Percentiles rank a stretch among this genome's conserved stretches.
Evolutionary conservation across 2,888 invertebrate species (phyloP).

Genomic region (Tetanocera ferruginea): DNA sequence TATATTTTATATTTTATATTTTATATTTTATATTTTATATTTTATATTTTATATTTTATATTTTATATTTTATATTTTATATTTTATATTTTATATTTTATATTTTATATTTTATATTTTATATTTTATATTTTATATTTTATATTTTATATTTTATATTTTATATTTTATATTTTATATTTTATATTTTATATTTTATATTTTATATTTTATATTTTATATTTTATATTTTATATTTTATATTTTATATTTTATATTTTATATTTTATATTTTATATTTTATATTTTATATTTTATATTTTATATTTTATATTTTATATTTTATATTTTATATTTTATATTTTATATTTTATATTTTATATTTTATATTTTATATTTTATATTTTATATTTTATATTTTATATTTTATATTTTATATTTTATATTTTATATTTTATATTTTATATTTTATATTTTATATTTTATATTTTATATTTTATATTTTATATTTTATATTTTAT

Average conservation of each 20-base stretch:
- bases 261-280: background rate
- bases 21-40: conserved; percentile 30
- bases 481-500: background rate
- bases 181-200: background rate
- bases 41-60: background rate
- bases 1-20: no score
- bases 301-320: background rate
- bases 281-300: background rate
- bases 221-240: background rate
- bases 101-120: background rate
- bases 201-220: background rate
- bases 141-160: background rate
- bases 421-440: background rate
- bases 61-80: background rate
- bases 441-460: background rate
- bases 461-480: background rate
- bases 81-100: background rate
- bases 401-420: background rate
- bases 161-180: background rate
- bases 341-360: background rate
- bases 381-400: background rate
- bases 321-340: background rate
- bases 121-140: background rate
- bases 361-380: background rate
- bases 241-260: background rate